Percentiles rank a stretch among this genome's conserved stretches.
Evolutionary conservation across 2,797 vertebrate genomes (phyloP).

Genomic region (Pogoniulus pusillus): DNA sequence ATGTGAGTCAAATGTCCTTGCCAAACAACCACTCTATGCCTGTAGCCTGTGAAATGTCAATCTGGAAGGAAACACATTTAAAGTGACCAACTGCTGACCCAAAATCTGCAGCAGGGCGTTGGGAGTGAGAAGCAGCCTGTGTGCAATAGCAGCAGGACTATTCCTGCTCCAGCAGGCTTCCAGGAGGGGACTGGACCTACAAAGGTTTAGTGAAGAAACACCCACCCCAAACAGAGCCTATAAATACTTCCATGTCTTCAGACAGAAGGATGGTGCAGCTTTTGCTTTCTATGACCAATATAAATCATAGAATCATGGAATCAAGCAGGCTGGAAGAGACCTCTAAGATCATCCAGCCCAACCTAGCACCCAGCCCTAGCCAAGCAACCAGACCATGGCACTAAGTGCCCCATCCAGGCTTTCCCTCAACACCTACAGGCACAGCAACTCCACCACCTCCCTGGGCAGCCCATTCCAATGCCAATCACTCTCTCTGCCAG

Average conservation of each 20-base stretch:
- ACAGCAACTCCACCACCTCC: too few species aligned
- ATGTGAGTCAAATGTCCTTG: neutral
- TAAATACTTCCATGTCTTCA: neutral
- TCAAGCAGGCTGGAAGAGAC: too few species aligned
- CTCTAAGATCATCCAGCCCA: too few species aligned
- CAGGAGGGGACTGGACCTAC: neutral
- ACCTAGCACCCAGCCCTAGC: too few species aligned
- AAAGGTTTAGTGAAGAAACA: neutral
- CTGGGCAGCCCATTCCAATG: too few species aligned
- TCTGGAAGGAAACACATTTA: neutral
- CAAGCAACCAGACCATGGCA: too few species aligned
- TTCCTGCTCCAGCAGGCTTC: neutral
- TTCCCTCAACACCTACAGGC: too few species aligned
- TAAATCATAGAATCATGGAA: too few species aligned
- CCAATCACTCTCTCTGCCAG: too few species aligned
- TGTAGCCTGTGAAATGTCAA: neutral
- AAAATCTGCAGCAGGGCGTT: neutral
- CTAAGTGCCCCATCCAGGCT: too few species aligned
- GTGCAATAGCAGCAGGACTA: neutral
- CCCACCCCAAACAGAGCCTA: neutral
- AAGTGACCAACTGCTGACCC: neutral
- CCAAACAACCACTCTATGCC: neutral
- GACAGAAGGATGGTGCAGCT: neutral
- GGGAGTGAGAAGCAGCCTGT: fast-evolving
- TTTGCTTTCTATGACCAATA: neutral